These are phyloP conservation scores for Erythrocercus mccallii DNA, from an alignment of 2,113 vertebrate species.

Conservation along the genomic window DNA sequence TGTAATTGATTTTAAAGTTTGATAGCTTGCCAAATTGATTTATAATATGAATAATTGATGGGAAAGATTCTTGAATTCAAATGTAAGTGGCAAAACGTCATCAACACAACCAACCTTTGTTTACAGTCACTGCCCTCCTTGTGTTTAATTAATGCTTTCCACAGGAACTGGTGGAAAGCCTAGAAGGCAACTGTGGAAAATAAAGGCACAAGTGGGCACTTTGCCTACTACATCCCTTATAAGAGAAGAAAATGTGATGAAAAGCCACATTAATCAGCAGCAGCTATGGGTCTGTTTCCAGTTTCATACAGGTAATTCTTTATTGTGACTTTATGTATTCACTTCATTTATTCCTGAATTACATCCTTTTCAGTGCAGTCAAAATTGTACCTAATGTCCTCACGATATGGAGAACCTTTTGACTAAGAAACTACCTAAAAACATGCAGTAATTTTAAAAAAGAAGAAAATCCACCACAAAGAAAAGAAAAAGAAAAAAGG, in stretches of 20 bases:
- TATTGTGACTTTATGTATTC: neutral
- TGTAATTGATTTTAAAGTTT: slow-evolving; percentile 66
- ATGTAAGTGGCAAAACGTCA: slow-evolving; percentile 14
- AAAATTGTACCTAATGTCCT: neutral
- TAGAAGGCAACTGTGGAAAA: neutral
- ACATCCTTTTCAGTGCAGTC: neutral
- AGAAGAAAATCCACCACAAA: neutral
- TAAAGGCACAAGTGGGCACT: neutral
- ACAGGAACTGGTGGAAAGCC: neutral
- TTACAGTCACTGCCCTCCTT: neutral
- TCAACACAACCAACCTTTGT: neutral
- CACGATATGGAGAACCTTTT: neutral
- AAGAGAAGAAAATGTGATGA: neutral
- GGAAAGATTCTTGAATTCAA: slow-evolving; percentile 31
- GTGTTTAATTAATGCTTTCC: neutral
- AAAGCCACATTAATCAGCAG: neutral
- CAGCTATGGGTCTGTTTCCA: neutral
- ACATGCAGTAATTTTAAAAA: neutral
- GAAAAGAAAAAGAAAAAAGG: neutral
- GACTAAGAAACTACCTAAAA: neutral
- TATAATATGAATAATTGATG: slow-evolving; percentile 50
- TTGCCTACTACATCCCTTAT: neutral
- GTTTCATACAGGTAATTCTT: neutral
- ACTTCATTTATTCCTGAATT: neutral
- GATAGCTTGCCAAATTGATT: slow-evolving; percentile 62